These are phyloP conservation scores for Rhinoptilus africanus DNA, from an alignment of 2,113 vertebrate genomes.

Conservation along the genomic window DNA sequence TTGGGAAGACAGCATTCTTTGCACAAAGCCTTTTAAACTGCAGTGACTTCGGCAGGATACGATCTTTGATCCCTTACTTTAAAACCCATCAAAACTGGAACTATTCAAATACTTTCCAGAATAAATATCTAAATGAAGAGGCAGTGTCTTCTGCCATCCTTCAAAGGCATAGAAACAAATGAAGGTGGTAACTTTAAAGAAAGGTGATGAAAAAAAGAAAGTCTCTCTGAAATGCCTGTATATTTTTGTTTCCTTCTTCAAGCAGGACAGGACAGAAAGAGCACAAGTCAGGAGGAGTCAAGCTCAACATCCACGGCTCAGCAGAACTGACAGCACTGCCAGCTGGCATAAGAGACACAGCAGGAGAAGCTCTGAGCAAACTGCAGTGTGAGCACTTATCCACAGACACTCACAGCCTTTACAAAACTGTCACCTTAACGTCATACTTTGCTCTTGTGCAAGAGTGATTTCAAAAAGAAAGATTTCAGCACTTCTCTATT, in stretches of 20 bases:
- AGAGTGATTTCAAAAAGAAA: neutral
- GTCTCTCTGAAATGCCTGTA: neutral
- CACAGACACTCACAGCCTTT: neutral
- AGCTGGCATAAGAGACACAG: neutral
- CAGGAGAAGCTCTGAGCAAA: neutral
- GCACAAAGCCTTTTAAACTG: neutral
- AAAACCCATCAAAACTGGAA: neutral
- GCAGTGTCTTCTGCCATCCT: neutral
- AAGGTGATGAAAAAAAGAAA: neutral
- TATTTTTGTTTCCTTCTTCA: neutral
- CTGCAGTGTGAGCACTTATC: neutral
- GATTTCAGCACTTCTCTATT: neutral
- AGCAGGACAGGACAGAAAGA: neutral
- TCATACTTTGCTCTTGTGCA: neutral
- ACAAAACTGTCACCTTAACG: neutral
- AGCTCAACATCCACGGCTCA: neutral
- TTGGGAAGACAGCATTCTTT: neutral
- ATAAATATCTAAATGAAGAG: neutral
- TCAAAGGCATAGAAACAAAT: neutral
- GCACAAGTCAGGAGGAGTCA: neutral
- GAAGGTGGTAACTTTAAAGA: neutral
- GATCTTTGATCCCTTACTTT: neutral
- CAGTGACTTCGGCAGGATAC: neutral
- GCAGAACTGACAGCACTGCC: neutral
- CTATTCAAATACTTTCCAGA: neutral